Evolutionary conservation across 2,888 invertebrate genomes (phyloP), one percentile per base, ranked within the genome.

Genomic region (Conchocele bisecta): DNA sequence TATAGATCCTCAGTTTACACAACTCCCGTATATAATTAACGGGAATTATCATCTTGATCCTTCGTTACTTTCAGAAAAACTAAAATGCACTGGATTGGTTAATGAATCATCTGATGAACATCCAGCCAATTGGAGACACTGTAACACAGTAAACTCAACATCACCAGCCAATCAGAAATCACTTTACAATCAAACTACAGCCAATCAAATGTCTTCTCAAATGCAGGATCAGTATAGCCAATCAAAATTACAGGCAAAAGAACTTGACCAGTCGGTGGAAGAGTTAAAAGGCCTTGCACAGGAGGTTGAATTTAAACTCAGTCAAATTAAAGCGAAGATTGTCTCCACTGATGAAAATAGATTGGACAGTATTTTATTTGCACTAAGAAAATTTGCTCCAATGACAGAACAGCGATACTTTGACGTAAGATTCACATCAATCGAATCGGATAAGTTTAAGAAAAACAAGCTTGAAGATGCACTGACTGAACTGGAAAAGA

Each of bases 21-120:
- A 83, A 41, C 82, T 73, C 58, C 81, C 83, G 0, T 82, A 83
- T 57, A 80, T 85, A 15, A 83, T 83, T 0, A 83, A 85, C 61
- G 86, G 84, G 48, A 85, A 85, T 44, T 88, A 88, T 53, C 86
- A 86, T 46, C 78, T 88, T 2, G 88, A 88, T 44, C 86, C 86
- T 5, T 68, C 75, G 24, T 53, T 86, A n/a, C 74, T 88, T 26
- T 84, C 84, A 51, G 81, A 86, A 50, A 88, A 86, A 65, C 70
- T 88, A 15, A 69, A 86, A 46, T 82, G 71, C 37, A 88, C 88
- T n/a, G 88, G 88, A 17, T 59, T 88, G 31, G 87, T 84, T 1
- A 79, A 81, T 29, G 77, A 75, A 2, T 59, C 65, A 22, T 48
- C 54, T 15, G 65, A 72, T 54, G 72, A 73, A 31, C 68, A 35